Evolutionary conservation across 2,113 vertebrate genomes (phyloP).

Genomic region (Anarhynchus alexandrinus): DNA sequence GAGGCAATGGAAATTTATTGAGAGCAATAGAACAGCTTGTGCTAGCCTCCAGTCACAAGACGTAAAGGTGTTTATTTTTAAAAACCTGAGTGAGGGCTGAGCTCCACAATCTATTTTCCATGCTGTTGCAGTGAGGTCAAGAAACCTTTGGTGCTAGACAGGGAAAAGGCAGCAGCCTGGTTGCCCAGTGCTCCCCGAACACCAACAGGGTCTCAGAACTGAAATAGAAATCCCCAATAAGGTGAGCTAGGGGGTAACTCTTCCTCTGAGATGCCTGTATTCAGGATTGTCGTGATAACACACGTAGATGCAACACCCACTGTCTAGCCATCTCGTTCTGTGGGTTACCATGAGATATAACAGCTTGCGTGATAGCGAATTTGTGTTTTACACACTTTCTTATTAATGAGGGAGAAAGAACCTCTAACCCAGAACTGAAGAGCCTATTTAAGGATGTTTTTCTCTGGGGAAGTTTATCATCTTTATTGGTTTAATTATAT

Average conservation of each 20-base stretch:
- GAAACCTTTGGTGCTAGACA: background rate
- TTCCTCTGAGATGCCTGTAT: background rate
- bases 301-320: rapidly evolving
- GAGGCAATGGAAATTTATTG: background rate
- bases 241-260: background rate
- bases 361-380: background rate
- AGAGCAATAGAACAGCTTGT: background rate
- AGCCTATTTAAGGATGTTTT: background rate
- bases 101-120: background rate
- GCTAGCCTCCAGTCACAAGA: background rate
- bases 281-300: background rate
- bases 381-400: background rate
- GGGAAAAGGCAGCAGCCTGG: background rate
- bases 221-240: background rate
- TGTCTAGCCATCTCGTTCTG: background rate
- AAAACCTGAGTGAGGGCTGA: background rate
- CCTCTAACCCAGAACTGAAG: background rate
- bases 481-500: background rate
- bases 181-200: background rate
- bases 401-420: background rate
- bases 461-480: background rate
- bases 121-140: background rate
- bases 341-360: background rate
- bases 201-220: background rate
- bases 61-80: background rate